Evolutionary conservation across 2,797 vertebrate genomes (phyloP).

Genomic region (Chaunax sp.): DNA sequence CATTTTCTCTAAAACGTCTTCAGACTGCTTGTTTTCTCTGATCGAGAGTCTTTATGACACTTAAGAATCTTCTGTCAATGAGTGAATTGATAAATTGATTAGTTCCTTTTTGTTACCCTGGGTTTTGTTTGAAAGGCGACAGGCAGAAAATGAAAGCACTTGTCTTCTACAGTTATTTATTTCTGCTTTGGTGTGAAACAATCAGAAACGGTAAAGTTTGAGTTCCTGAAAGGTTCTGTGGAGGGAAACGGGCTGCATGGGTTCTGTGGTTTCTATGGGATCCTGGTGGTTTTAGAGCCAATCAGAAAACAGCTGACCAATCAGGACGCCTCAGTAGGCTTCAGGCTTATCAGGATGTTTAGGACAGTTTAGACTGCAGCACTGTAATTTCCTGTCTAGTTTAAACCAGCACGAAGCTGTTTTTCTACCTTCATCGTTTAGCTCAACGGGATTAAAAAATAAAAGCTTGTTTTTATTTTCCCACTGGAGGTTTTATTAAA

Average conservation of each 20-base stretch:
- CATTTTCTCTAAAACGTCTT: background rate
- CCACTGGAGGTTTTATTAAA: slow-evolving; percentile 70
- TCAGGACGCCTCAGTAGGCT: slow-evolving; percentile 6
- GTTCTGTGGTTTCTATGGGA: no score
- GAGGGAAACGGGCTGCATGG: no score
- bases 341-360: background rate
- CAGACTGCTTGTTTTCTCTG: no score
- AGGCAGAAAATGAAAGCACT: no score
- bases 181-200: background rate
- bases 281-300: no score
- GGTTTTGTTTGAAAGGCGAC: background rate
- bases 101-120: background rate
- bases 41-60: no score
- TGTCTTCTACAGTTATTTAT: background rate
- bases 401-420: slow-evolving; percentile 9
- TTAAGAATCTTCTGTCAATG: no score
- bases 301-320: slow-evolving; percentile 6
- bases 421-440: slow-evolving; percentile 8
- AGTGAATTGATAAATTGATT: background rate
- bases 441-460: background rate
- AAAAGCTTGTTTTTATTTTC: slow-evolving; percentile 71
- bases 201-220: background rate
- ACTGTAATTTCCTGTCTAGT: slow-evolving; percentile 27
- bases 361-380: slow-evolving; percentile 19
- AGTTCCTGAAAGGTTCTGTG: background rate